Evolutionary conservation across 2,888 invertebrate species (phyloP).

Genomic region (Cerceris ruficornis): DNA sequence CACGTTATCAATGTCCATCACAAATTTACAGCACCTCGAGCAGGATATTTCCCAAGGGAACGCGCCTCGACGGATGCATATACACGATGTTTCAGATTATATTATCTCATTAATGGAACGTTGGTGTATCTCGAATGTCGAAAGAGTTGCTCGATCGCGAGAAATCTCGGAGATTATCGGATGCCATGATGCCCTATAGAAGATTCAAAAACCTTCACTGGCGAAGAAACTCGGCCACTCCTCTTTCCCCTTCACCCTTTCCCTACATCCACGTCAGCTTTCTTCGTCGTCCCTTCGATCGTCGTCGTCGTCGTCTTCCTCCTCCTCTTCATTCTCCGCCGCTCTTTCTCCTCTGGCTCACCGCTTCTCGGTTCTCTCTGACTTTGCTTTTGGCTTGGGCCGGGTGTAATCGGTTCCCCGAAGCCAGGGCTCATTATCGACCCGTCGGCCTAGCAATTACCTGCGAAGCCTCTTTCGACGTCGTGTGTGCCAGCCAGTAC

Average conservation of each 20-base stretch:
- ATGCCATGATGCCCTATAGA: constrained; percentile 23
- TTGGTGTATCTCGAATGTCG: constrained; percentile 1
- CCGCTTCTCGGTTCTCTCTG: constrained; percentile 63
- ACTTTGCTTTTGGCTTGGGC: constrained; percentile 78
- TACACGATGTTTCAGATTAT: too few relatives aligned
- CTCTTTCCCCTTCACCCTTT: constrained; percentile 28
- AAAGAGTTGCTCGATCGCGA: constrained; percentile 37
- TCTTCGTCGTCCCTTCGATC: constrained; percentile 43
- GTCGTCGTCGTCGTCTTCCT: constrained; percentile 34
- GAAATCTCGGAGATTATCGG: constrained; percentile 35
- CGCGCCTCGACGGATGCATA: too few relatives aligned
- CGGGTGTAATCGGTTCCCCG: constrained; percentile 82
- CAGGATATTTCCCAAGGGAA: background rate
- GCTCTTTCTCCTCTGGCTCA: constrained; percentile 38
- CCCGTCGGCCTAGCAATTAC: constrained; percentile 82
- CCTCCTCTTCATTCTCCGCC: constrained; percentile 38
- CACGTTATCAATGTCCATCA: constrained; percentile 45
- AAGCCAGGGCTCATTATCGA: constrained; percentile 82
- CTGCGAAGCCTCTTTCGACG: constrained; percentile 79
- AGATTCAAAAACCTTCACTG: constrained; percentile 35
- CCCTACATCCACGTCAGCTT: constrained; percentile 31
- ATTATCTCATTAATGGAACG: background rate
- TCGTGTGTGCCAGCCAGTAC: constrained; percentile 76
- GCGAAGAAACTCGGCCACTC: constrained; percentile 27
- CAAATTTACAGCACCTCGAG: background rate